A percentile compares a stretch with the other conserved stretches of the same genome.
Conservation (phyloP, 2,888 invertebrate genomes). For the Minunthozetes semirufus region DNA sequence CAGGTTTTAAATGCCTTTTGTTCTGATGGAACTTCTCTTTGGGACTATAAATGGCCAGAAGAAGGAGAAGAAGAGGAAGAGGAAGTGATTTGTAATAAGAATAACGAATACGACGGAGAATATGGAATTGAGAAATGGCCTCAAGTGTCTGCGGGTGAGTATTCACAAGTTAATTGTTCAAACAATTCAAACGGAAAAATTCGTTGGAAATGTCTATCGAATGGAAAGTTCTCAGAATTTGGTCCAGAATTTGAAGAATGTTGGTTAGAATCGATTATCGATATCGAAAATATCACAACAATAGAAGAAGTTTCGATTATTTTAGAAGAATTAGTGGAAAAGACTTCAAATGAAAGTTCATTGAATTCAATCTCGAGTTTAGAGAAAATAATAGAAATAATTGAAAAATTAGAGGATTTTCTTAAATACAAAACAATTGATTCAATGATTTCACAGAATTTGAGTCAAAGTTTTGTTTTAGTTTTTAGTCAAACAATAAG, state of each 20-base stretch:
- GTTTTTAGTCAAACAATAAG: too few species aligned
- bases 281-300: background rate
- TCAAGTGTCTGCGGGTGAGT: background rate
- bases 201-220: background rate
- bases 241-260: background rate
- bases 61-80: too few species aligned
- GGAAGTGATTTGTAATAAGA: background rate
- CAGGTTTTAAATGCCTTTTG: too few species aligned
- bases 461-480: too few species aligned
- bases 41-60: too few species aligned
- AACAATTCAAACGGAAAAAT: background rate
- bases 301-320: background rate
- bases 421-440: too few species aligned
- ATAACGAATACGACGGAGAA: background rate
- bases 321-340: too few species aligned
- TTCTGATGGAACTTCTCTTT: too few species aligned
- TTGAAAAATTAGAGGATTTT: too few species aligned
- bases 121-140: background rate
- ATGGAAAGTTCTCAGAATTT: background rate
- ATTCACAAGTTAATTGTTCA: background rate
- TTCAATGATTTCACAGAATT: too few species aligned
- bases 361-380: background rate
- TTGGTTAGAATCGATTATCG: slow-evolving; percentile 2
- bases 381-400: background rate
- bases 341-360: background rate